Base-by-base conservation (phyloP, 2,888 invertebrate species). In the Entomobrya multifasciata region DNA sequence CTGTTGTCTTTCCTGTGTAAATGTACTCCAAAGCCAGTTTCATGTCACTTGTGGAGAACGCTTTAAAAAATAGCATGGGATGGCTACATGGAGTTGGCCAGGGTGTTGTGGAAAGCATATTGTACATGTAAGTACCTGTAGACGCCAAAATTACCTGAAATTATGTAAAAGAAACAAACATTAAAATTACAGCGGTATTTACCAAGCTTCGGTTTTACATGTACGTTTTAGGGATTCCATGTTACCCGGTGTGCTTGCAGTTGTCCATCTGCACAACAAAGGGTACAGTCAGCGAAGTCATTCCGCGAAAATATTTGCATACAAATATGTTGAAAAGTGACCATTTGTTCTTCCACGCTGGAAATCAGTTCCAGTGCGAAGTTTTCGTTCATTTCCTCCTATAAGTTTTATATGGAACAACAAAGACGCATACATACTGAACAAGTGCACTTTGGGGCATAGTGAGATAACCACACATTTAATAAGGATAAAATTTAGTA, bases 231-330 rank as follows among this genome's bases (percentile, higher is more conserved):
- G 52, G n/a, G 17, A 13, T 1, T 30, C 47, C 17, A n/a, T 22
- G n/a, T 86, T 87, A 89, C 89, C 49, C 88, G 70, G 52, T 89
- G 89, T 10, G 87, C 87, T 55, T 88, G 86, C n/a, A 89, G 47
- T 30, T 88, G 88, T 1, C 89, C 89, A 76, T 89, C 88, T 8
- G 57, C 36, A 49, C 89, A 89, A 15, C 87, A 83, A 1, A 89
- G 27, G n/a, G 89, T 88, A 11, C 88, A 88, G 49, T 89, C 89
- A 8, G 87, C 87, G 72, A 89, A 85, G 30, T 89, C 86, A 13
- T 70, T 84, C 8, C 79, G 87, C 22, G 76, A 55, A 20, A 88
- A 79, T 0, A 89, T 57, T 0, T 62, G 57, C 15, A 79, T 47
- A 41, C 88, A 88, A 8, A 77, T 82, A 13, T 80, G 74, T 17